Evolutionary conservation across 2,888 invertebrate species (phyloP), one percentile per base, ranked within the genome.

Genomic region (Leucoptera coffeella): DNA sequence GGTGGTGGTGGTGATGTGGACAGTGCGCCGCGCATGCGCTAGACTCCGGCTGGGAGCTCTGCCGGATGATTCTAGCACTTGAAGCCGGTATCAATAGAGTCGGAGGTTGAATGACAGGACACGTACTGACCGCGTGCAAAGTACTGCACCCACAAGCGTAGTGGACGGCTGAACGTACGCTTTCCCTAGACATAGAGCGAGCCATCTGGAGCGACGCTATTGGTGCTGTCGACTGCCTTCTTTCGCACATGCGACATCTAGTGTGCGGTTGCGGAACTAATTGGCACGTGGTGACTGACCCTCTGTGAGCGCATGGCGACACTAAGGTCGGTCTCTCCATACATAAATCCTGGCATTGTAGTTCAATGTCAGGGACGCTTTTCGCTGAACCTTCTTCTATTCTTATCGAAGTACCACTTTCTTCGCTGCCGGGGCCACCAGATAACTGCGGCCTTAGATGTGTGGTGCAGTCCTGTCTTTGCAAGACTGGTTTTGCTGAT

Each of bases 391-490:
- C 77, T 40, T 82, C 81, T 46, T 81, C 82, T 35, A 76, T 58
- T 47, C 77, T 73, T 23, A 77, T 48, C 22, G 75, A 77, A 4
- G 84, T 77, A 12, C 50, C 61, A 36, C 72, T 72, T 54, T 89
- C 88, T 56, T 88, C 87, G 39, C 87, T 87, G 28, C 85, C 85
- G 19, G 85, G 82, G 9, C 73, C 73, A 3, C 75, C 78, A 22
- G 85, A 85, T 34, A 88, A 72, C 45, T 82, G 78, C 31, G 78
- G 77, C 38, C 82, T 77, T 30, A 85, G 77, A 47, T 80, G 78
- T 27, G 88, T 87, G 25, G 89, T 87, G 41, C 88, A 84, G 64
- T 89, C 88, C 64, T 89, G 89, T 37, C 89, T 77, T 71, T 85
- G 88, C 37, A 89, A 71, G 34, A 87, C 83, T 37, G 89, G 89